phyloP scores from a whole-genome alignment of 2,888 invertebrate genomes.

The Xylota sylvarum region DNA sequence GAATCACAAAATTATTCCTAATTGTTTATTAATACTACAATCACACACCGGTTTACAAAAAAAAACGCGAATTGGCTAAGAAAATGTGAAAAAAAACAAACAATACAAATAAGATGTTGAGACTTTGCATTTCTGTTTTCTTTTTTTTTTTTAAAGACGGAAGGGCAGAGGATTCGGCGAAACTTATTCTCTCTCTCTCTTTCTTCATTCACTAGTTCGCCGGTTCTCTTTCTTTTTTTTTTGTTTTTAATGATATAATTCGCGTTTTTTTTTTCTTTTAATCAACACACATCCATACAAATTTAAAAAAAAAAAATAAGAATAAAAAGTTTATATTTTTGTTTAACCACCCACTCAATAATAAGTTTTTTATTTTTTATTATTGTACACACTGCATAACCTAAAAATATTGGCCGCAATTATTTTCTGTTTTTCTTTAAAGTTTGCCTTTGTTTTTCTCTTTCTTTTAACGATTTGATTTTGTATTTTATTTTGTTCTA shows the following conservation, averaged over 20 bases:
- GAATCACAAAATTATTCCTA: constrained; percentile 59
- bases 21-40: constrained; percentile 54
- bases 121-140: constrained; percentile 1
- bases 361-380: constrained; percentile 9
- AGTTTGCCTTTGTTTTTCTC: constrained; percentile 2
- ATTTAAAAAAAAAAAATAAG: constrained; percentile 45
- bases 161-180: constrained; percentile 14
- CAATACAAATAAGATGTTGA: constrained; percentile 6
- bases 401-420: constrained; percentile 69
- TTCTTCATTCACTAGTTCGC: constrained; percentile 9
- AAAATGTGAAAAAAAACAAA: constrained; percentile 8
- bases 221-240: neutral
- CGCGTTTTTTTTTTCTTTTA: constrained; percentile 34
- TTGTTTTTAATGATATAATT: constrained; percentile 28
- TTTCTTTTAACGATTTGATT: constrained; percentile 25
- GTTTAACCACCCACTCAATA: constrained; percentile 53
- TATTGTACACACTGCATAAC: constrained; percentile 48
- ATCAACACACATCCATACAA: constrained; percentile 63
- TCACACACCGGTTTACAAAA: constrained; percentile 50
- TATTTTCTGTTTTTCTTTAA: constrained; percentile 30
- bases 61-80: constrained; percentile 34
- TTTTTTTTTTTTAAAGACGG: constrained; percentile 1
- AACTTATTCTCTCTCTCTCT: constrained; percentile 10
- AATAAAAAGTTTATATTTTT: constrained; percentile 33
- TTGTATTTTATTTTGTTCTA: constrained; percentile 29